Evolutionary conservation across 1,140 invertebrate genomes (phyloP), one percentile per base, ranked within the genome.

Genomic region (Drosophila mayri): DNA sequence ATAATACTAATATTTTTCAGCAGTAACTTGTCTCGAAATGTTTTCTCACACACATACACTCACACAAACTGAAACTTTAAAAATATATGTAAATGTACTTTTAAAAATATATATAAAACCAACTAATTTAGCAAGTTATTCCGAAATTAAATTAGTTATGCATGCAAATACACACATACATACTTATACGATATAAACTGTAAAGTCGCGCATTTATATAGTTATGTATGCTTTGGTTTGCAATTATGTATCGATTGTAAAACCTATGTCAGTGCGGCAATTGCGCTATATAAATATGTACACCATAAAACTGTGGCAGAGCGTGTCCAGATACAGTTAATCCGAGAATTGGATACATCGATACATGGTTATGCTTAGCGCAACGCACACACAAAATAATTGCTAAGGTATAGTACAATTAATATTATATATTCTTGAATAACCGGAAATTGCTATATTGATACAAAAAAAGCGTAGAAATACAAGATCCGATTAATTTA

Each of bases 1-100:
- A 95, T 91, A 95, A 95, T 93, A 94, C 95, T 92, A 95, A 95
- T 62, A 95, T 95, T 95, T 95, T 95, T 71, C 91, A 72, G 78
- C 81, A 64, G 74, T 79, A 55, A 91, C 82, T 76, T 88, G 46
- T 76, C 49, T 67, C 35, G 35, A 54, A 47, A 28, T 54, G 55
- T 77, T 77, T 49, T 70, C 52, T 75, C 67, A 86, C 25, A 28
- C 46, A 28, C 28, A 7, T 7, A 30, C 52, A 54, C 22, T 22
- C 32, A 38, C 20, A 38, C 20, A 73, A 76, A 62, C 63, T 82
- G 61, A 54, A 68, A 71, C 63, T 65, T 75, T 60, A 80, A 75
- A 65, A 54, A 54, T 54, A 38, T 71, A 81, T 88, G 85, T 88
- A 84, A 84, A 88, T 88, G 76, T 88, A 77, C 73, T 88, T 81